These are phyloP conservation scores for Accipiter cooperii DNA, from an alignment of 2,113 vertebrate genomes.

Conservation along the genomic window DNA sequence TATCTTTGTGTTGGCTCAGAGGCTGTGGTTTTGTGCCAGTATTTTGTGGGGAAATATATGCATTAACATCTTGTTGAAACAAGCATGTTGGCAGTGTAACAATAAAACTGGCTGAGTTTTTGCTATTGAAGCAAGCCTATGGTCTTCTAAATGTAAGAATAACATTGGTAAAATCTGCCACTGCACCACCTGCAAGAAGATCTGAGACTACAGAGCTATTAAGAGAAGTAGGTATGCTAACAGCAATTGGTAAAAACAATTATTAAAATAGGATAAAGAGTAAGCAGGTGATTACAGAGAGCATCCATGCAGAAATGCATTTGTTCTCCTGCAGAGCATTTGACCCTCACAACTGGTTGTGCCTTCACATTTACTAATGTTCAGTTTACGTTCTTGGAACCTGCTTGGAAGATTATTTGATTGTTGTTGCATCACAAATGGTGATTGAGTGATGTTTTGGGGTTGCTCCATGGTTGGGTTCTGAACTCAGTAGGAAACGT, in stretches of 20 bases:
- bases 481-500: not conserved
- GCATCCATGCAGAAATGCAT: accelerated
- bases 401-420: not conserved
- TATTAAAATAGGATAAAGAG: not conserved
- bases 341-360: not conserved
- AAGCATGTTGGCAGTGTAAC: not conserved
- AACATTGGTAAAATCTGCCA: not conserved
- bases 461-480: not conserved
- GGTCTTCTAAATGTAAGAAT: too few species aligned
- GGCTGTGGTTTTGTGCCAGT: not conserved
- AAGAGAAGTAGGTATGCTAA: not conserved
- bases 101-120: not conserved
- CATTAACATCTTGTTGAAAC: not conserved
- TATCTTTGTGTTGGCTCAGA: not conserved
- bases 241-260: too few species aligned
- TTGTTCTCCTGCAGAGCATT: not conserved
- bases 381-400: not conserved
- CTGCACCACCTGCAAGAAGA: not conserved
- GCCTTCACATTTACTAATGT: not conserved
- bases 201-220: not conserved
- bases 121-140: not conserved
- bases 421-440: not conserved
- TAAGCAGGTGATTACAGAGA: not conserved
- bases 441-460: not conserved
- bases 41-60: not conserved